Evolutionary conservation across 2,888 invertebrate species (phyloP), one percentile per base, ranked within the genome.

Genomic region (Thymelicus sylvestris): DNA sequence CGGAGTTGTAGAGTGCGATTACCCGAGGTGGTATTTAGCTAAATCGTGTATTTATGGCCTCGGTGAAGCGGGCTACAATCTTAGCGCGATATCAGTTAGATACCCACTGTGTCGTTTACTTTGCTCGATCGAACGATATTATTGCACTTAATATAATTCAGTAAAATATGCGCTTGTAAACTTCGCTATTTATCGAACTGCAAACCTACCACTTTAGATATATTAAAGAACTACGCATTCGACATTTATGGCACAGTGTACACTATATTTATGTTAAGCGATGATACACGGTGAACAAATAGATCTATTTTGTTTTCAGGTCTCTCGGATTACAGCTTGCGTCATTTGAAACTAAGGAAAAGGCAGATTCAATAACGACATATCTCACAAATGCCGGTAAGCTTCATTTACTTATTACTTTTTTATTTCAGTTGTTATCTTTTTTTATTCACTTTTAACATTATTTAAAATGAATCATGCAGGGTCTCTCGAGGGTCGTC

Each of bases 261-360:
- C 47, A 67, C 71, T 73, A 39, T 50, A n/a, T 41, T 75, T 74
- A 64, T 72, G 44, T 66, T 44, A 64, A 63, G 48, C 63, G 50
- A 15, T 50, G 63, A 64, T 64, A 55, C 55, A 66, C 13, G 19
- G 55, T 55, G 7, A 66, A 44, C 24, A 66, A 41, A 63, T 41
- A 2, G 3, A 31, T 13, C 1, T 10, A 44, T 74, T 75, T 78
- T 83, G 38, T 48, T 83, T 89, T 73, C 92, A 94, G 97, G 81
- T 97, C 97, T 71, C 93, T 97, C 82, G 98, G 97, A 31, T 93
- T 98, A 77, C 97, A 97, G 84, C 92, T 98, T 82, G 97, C 97
- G 62, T 97, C 97, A 13, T 97, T 97, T 82, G 97, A 97, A 89
- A 97, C 97, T 8, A 96, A 96, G 85, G 97, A 98, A 90, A 97